Evolutionary conservation across 2,797 vertebrate species (phyloP), one percentile per base, ranked within the genome.

Genomic region (Triplophysa bombifrons): DNA sequence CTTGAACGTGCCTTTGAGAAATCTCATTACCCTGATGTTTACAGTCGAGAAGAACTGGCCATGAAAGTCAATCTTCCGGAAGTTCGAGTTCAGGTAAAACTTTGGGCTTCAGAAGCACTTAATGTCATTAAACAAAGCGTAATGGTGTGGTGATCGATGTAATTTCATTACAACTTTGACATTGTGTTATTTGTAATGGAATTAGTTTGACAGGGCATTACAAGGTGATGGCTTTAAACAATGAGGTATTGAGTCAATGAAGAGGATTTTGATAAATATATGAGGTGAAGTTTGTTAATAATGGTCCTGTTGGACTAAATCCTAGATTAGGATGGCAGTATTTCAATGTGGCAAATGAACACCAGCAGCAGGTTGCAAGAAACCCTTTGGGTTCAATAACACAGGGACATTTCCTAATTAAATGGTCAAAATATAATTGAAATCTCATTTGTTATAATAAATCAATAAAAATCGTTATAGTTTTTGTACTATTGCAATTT

Each of bases 61-160:
- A 95, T 96, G 95, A 96, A 96, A 84, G 96, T 97, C 89, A 97
- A 96, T 88, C 90, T 97, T 74, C 96, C 96, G 0, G 95, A 98
- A 84, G 97, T 96, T 82, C 93, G 96, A 3, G 96, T 97, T 72
- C 97, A 98, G 96, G 97, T 98, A 90, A 86, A 90, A 13, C 55
- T 41, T 13, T 41, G 19, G 17, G 8, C 16, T 11, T 9, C 14
- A 38, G 6, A n/a, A 25, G 34, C 12, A 63, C 12, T 65, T 81
- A 71, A 65, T 66, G 34, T 16, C 34, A 68, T 82, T 74, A 68
- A 41, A 66, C 16, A 50, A 50, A 48, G 34, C 14, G 13, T 73
- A 20, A 48, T 58, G 3, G 34, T 44, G 0, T 0, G 27, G 56
- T 34, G 27, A 61, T 74, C 50, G 70, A 34, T 25, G 67, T 72